Evolutionary conservation across 2,113 vertebrate species (phyloP).

Genomic region (Struthio camelus): DNA sequence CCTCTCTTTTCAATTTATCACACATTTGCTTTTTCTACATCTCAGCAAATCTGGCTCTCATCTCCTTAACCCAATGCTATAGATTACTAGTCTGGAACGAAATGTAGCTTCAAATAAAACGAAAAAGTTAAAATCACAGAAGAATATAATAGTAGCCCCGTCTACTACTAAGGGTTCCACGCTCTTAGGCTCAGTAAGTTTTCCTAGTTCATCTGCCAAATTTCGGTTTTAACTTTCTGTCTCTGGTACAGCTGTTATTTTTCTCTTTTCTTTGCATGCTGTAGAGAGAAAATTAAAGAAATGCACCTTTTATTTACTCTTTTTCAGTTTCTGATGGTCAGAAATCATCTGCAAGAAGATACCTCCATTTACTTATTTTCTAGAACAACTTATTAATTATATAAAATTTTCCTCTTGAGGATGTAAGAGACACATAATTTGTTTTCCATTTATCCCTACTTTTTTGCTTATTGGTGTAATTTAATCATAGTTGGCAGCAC

Average conservation of each 20-base stretch:
- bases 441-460: background rate
- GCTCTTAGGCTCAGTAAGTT: background rate
- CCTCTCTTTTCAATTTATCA: background rate
- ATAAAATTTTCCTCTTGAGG: background rate
- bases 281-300: background rate
- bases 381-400: background rate
- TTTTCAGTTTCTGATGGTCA: background rate
- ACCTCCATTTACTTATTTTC: background rate
- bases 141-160: background rate
- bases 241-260: accelerated
- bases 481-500: background rate
- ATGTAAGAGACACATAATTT: background rate
- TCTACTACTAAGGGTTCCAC: background rate
- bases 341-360: background rate
- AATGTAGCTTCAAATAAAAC: background rate
- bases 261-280: background rate
- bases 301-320: accelerated
- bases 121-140: background rate
- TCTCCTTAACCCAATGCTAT: background rate
- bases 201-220: background rate
- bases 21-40: background rate
- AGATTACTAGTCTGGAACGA: background rate
- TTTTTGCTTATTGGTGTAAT: background rate
- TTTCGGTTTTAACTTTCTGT: background rate
- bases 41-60: background rate